Evolutionary conservation across 2,113 vertebrate genomes (phyloP).

Genomic region (Arenaria interpres): DNA sequence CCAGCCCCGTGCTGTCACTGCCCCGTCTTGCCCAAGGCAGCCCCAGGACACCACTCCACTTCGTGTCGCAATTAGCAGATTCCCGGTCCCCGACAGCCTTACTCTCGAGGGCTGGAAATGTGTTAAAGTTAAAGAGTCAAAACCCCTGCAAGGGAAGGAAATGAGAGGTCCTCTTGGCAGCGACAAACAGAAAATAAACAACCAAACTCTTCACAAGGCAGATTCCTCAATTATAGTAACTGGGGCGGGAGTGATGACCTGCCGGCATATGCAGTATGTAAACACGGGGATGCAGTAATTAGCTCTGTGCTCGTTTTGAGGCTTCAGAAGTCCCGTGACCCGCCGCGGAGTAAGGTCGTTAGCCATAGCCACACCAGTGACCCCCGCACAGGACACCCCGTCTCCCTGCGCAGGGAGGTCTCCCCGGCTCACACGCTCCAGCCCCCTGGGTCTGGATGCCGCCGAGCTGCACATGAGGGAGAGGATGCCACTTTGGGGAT

Average conservation of each 20-base stretch:
- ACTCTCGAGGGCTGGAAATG: slow-evolving; percentile 31
- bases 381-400: slow-evolving; percentile 70
- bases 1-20: rapidly evolving
- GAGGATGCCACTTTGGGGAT: neutral
- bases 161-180: slow-evolving; percentile 70
- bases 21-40: neutral
- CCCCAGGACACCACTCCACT: neutral
- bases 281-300: slow-evolving; percentile 92
- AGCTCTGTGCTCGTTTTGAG: slow-evolving; percentile 82
- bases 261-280: slow-evolving; percentile 85
- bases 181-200: slow-evolving; percentile 80
- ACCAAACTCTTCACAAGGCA: slow-evolving; percentile 63
- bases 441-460: neutral
- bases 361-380: slow-evolving; percentile 79
- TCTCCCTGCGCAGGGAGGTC: slow-evolving; percentile 6
- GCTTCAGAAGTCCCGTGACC: slow-evolving; percentile 78
- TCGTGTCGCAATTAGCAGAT: neutral
- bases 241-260: slow-evolving; percentile 78
- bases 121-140: slow-evolving; percentile 66
- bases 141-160: slow-evolving; percentile 56
- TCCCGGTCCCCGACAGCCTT: neutral
- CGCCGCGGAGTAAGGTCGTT: slow-evolving; percentile 81
- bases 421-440: neutral
- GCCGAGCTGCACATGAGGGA: neutral
- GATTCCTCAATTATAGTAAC: slow-evolving; percentile 72